Percentiles rank a stretch among this genome's conserved stretches.
Evolutionary conservation across 2,888 invertebrate genomes (phyloP).

Genomic region (Philereme vetulata): DNA sequence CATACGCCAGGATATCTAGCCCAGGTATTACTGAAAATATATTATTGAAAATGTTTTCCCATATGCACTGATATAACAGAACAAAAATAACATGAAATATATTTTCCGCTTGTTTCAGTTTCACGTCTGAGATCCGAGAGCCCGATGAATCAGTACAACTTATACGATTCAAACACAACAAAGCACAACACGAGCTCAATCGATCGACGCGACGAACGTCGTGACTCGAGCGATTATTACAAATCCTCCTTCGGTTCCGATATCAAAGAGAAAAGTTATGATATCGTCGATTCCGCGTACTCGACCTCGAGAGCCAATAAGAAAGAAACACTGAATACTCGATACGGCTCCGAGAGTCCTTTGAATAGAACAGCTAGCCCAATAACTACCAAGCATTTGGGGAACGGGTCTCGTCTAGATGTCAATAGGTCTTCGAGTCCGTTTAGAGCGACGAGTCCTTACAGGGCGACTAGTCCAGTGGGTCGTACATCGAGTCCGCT

Average conservation of each 20-base stretch:
- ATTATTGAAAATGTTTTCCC: constrained; percentile 2
- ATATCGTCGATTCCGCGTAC: constrained; percentile 75
- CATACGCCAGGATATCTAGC: constrained; percentile 81
- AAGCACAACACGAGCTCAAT: constrained; percentile 69
- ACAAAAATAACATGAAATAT: constrained; percentile 2
- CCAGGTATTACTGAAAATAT: constrained; percentile 75
- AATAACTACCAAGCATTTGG: constrained; percentile 81
- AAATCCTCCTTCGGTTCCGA: constrained; percentile 70
- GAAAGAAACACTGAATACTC: constrained; percentile 58
- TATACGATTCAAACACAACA: constrained; percentile 63
- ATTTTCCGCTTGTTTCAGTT: constrained; percentile 57
- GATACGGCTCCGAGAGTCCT: constrained; percentile 76
- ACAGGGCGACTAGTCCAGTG: constrained; percentile 73
- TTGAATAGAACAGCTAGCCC: constrained; percentile 76
- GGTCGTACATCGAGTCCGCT: constrained; percentile 82
- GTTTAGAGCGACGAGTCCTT: constrained; percentile 68
- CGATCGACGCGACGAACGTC: constrained; percentile 74
- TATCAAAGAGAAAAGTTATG: constrained; percentile 71
- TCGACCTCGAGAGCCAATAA: constrained; percentile 70
- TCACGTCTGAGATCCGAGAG: constrained; percentile 76
- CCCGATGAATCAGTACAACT: constrained; percentile 71
- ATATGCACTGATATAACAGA: neutral
- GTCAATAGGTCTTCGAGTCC: constrained; percentile 75
- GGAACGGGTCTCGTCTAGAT: constrained; percentile 76
- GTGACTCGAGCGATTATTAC: constrained; percentile 75